Conservation (phyloP, 2,888 invertebrate species). For the Eutolmus rufibarbis region DNA sequence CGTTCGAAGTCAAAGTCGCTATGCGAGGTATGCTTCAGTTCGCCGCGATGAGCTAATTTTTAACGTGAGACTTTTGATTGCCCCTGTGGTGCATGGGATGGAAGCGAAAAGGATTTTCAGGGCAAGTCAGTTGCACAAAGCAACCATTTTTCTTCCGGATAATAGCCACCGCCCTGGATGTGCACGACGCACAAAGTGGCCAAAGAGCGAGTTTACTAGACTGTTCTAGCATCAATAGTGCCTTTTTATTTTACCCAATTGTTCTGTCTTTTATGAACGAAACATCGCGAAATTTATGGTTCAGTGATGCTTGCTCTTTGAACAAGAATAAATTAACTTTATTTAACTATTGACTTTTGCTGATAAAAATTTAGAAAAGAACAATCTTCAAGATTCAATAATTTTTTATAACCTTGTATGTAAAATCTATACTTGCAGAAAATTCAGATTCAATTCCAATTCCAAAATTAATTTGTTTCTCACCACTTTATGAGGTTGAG, state of each 20-base stretch:
- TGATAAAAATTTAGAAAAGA: not conserved
- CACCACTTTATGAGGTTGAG: no score
- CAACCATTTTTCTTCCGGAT: not conserved
- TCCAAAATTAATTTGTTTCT: no score
- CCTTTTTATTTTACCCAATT: not conserved
- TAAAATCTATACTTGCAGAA: no score
- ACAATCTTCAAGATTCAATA: no score
- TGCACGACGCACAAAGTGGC: not conserved
- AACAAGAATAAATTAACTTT: not conserved
- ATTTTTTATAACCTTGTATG: no score
- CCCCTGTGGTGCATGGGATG: not conserved
- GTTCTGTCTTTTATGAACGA: not conserved
- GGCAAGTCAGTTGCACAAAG: not conserved
- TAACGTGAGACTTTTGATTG: slow-evolving; percentile 6
- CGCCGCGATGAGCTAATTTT: slow-evolving; percentile 8
- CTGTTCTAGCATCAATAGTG: no score
- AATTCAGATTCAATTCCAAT: no score
- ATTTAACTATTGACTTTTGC: not conserved
- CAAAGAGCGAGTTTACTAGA: not conserved
- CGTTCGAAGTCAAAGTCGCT: not conserved
- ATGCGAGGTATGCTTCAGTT: not conserved
- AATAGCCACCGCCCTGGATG: not conserved
- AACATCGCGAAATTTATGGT: not conserved
- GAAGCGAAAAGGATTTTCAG: not conserved
- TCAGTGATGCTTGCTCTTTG: not conserved